Base-by-base conservation (phyloP, 2,797 vertebrate genomes). In the Spinibarbus caldwelli region DNA sequence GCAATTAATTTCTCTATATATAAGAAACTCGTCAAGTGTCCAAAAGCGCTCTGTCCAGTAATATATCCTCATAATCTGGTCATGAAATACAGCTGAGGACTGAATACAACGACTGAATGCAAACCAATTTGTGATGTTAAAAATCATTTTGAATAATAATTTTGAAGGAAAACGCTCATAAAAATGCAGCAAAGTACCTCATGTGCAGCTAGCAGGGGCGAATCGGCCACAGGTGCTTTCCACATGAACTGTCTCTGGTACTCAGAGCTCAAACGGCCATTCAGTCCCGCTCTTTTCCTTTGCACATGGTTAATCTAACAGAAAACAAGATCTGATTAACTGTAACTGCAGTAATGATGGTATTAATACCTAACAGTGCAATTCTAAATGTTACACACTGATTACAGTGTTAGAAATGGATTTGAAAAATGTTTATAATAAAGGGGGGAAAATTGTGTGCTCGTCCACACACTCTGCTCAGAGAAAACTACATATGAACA, bases 181-280 rank as follows among this genome's bases (percentile, higher is more conserved):
- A 78, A 67, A 49, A 23, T 68, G 21, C 45, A 57, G 49, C n/a
- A 0, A 41, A 6, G 57, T 95, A 96, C 96, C 96, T 97, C 92
- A 70, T 95, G 94, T 78, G 96, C 95, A 89, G 93, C 90, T 91
- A 96, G 93, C 86, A 96, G 86, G 12, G 96, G 96, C 21, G 95
- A 93, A 54, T 93, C 89, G 76, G 93, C 91, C 57, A 91, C 89
- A 75, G 90, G 90, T 23, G 87, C 95, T 90, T 95, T 97, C 96
- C 95, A 95, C 66, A 94, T 91, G 92, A 96, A 97, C 26, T 97
- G 95, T 79, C 94, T 95, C 90, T 93, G 94, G 90, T 97, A 97
- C 84, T 97, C 96, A 66, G 96, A 96, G 90, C 89, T 93, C 89
- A 93, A 94, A 38, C 89, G 91, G 10, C 90, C 89, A 83, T 88